phyloP scores from a whole-genome alignment of 2,113 vertebrate genomes.

The Haemorhous mexicanus region DNA sequence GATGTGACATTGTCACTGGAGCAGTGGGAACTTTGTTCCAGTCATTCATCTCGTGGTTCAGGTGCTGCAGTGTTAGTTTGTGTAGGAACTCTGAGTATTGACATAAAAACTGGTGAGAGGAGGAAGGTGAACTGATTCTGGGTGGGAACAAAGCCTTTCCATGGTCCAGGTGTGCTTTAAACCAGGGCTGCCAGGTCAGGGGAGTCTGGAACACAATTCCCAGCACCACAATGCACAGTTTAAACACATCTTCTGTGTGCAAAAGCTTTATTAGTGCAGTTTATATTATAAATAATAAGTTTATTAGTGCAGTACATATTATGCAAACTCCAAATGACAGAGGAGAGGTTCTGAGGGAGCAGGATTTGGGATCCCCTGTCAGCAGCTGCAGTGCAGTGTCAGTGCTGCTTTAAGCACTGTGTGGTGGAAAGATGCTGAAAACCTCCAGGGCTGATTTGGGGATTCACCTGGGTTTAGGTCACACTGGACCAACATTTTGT shows the following conservation, averaged over 20 bases:
- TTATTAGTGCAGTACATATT: no score
- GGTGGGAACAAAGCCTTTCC: background rate
- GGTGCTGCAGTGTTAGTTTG: background rate
- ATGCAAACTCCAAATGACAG: background rate
- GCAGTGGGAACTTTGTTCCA: background rate
- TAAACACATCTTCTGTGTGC: background rate
- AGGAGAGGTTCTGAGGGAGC: background rate
- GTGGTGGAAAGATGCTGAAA: background rate
- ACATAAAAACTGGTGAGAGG: background rate
- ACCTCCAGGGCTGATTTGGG: background rate
- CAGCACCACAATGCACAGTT: background rate
- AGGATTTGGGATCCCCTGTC: background rate
- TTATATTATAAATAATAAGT: no score
- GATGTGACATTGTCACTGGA: background rate
- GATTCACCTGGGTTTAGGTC: background rate
- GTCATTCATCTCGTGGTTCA: background rate
- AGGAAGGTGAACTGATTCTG: background rate
- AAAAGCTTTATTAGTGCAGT: background rate
- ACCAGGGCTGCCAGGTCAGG: background rate
- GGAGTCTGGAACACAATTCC: background rate
- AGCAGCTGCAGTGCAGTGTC: background rate
- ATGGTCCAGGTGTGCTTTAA: background rate
- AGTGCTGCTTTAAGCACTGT: background rate
- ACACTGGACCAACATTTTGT: background rate
- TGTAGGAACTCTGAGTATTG: background rate